Percentiles rank a stretch among this genome's conserved stretches.
Conservation (phyloP, 64 coral and sea anemone species). For the Actinia tenebrosa region DNA sequence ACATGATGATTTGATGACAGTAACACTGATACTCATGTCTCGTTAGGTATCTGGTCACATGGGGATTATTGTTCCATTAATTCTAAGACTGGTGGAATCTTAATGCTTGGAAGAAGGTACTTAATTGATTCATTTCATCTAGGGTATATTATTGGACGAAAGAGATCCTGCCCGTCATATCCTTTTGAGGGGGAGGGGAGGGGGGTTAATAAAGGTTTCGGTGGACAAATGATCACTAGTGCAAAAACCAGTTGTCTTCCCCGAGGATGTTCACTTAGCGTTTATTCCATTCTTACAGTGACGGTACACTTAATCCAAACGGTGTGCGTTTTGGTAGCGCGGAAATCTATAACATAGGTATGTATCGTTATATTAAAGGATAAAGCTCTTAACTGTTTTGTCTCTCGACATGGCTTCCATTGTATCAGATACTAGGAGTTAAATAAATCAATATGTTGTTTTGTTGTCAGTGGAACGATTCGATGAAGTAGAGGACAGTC, state of each 20-base stretch:
- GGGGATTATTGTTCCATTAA: slow-evolving; percentile 88
- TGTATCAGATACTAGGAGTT: too few species aligned
- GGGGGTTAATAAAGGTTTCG: too few species aligned
- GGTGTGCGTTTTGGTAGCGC: slow-evolving; percentile 96
- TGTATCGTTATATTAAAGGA: neutral
- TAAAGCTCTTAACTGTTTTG: too few species aligned
- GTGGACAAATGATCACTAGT: too few species aligned
- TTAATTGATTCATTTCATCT: too few species aligned
- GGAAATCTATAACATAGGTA: slow-evolving; percentile 96
- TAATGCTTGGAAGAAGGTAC: slow-evolving; percentile 94
- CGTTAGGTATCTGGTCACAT: slow-evolving; percentile 87
- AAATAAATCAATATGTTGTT: neutral
- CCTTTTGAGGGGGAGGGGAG: neutral
- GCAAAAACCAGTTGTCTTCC: too few species aligned
- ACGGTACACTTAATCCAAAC: slow-evolving; percentile 94
- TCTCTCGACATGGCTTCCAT: too few species aligned
- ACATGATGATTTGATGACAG: neutral
- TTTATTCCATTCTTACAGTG: slow-evolving; percentile 27
- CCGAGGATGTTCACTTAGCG: too few species aligned
- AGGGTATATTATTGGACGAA: too few species aligned
- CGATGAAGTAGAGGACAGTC: slow-evolving; percentile 89
- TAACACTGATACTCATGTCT: neutral
- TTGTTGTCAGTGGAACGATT: slow-evolving; percentile 70
- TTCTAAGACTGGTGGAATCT: slow-evolving; percentile 67
- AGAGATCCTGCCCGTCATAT: neutral